phyloP scores from a whole-genome alignment of 2,113 vertebrate species.

The Eira barbara region DNA sequence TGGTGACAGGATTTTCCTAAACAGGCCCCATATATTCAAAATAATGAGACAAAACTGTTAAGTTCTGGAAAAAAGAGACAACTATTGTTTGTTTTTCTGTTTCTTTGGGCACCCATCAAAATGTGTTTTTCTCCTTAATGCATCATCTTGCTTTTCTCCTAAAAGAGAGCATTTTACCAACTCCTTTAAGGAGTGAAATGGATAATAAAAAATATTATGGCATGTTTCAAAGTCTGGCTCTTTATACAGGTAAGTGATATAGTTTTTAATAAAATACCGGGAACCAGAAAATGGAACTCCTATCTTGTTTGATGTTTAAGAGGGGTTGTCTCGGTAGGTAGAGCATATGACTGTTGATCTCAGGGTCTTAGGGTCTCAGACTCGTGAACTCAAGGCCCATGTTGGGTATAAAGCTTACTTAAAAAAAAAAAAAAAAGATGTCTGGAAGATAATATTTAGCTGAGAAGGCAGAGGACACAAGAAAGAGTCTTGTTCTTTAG shows the following conservation, averaged over 20 bases:
- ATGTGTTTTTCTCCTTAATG: not conserved
- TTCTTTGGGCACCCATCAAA: constrained; percentile 29
- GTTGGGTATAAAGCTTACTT: not conserved
- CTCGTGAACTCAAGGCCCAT: not conserved
- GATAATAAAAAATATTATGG: not conserved
- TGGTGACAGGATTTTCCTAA: constrained; percentile 53
- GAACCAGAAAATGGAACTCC: not conserved
- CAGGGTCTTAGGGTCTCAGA: not conserved
- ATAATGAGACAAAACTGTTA: constrained; percentile 63
- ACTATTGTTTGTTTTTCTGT: constrained; percentile 56
- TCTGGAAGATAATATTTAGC: not conserved
- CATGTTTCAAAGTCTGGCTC: not conserved
- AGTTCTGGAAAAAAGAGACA: constrained; percentile 34
- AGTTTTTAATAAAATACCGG: not conserved
- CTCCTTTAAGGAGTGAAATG: not conserved
- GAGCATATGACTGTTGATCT: not conserved
- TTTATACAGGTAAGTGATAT: not conserved
- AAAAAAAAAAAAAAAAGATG: not conserved
- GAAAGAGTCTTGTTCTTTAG: not conserved
- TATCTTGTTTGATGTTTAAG: not conserved
- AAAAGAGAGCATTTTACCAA: constrained; percentile 13
- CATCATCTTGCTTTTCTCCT: not conserved
- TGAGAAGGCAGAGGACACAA: not conserved
- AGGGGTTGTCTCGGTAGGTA: not conserved
- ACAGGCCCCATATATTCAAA: constrained; percentile 60